Evolutionary conservation across 2,888 invertebrate genomes (phyloP).

Genomic region (Leistus spinibarbis): DNA sequence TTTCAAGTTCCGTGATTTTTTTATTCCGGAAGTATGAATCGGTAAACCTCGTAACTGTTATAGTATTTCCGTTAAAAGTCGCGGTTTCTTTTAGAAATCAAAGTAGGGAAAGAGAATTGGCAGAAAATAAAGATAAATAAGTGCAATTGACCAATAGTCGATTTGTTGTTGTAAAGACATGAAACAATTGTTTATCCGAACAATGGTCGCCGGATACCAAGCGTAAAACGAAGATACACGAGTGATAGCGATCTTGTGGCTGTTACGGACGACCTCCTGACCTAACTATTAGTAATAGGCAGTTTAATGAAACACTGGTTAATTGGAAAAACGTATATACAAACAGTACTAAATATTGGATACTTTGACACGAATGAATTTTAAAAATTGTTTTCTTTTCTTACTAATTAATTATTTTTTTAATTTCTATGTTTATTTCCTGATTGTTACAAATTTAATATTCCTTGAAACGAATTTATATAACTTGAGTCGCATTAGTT

Average conservation of each 20-base stretch:
- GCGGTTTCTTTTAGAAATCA: slow-evolving; percentile 11
- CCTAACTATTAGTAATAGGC: background rate
- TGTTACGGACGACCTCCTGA: background rate
- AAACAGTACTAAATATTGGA: background rate
- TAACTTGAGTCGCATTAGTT: background rate
- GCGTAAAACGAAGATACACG: slow-evolving; percentile 5
- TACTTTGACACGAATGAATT: background rate
- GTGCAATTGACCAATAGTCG: slow-evolving; percentile 7
- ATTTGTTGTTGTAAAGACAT: slow-evolving; percentile 1
- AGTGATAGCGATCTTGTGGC: background rate
- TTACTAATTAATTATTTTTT: no score
- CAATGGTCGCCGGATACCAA: slow-evolving; percentile 5
- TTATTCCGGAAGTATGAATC: background rate
- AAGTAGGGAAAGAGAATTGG: background rate
- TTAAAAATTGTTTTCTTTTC: no score
- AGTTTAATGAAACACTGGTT: background rate
- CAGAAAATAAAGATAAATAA: background rate
- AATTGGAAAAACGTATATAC: background rate
- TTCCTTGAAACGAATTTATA: background rate
- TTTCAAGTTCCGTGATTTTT: background rate
- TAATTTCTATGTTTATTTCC: no score
- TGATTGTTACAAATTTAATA: background rate
- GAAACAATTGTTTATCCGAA: slow-evolving; percentile 1
- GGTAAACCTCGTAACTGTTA: background rate
- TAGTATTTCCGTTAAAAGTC: background rate